Percentiles rank a stretch among this genome's conserved stretches.
phyloP scores from a whole-genome alignment of 1,140 invertebrate species.

The Sarcophaga peregrina region DNA sequence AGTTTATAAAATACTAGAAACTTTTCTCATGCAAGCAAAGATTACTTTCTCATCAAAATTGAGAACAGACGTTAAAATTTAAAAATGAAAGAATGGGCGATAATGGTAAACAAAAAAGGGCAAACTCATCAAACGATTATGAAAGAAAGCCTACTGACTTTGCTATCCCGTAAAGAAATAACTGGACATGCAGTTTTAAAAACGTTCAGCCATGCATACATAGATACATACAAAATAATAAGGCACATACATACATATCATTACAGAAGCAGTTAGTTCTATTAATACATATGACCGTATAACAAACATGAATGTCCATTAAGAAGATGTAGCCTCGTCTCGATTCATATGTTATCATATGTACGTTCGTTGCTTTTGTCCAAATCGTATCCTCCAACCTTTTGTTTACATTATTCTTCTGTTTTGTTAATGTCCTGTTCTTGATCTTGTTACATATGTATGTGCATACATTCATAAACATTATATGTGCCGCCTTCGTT shows the following conservation, averaged over 20 bases:
- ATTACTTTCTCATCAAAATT: not conserved
- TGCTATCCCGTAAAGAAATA: not conserved
- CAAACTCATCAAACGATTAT: constrained; percentile 39
- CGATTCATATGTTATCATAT: not conserved
- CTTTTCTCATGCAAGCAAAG: not conserved
- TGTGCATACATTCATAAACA: too few relatives aligned
- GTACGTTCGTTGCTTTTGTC: not conserved
- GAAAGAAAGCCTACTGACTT: not conserved
- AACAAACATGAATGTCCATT: not conserved
- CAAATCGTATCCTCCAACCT: not conserved
- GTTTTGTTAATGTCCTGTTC: not conserved
- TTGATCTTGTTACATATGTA: not conserved
- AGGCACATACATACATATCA: too few relatives aligned
- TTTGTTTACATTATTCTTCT: constrained; percentile 13
- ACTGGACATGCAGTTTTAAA: not conserved
- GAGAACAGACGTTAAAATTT: not conserved
- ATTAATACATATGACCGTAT: not conserved
- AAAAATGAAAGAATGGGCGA: not conserved
- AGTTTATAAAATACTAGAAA: constrained; percentile 1
- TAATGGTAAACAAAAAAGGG: constrained; percentile 9
- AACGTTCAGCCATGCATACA: not conserved
- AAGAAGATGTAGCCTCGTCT: not conserved
- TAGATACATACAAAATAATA: not conserved
- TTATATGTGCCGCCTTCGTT: too few relatives aligned
- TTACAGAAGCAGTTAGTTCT: too few relatives aligned